Percentiles rank a stretch among this genome's conserved stretches.
phyloP scores from a whole-genome alignment of 1,140 invertebrate species.

The Lordiphosa collinella region DNA sequence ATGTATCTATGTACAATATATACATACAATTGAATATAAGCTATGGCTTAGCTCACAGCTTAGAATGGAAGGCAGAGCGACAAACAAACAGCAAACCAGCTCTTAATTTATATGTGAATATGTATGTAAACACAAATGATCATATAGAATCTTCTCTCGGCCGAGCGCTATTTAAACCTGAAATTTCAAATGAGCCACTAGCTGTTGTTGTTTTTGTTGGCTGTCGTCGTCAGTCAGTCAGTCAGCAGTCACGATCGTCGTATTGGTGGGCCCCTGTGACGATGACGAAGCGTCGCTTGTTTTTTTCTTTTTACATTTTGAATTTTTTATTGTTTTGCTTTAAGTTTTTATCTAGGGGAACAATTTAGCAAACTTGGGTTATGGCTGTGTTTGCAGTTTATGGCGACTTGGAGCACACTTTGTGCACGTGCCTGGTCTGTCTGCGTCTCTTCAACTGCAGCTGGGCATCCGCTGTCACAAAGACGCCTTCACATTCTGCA shows the following conservation, averaged over 20 bases:
- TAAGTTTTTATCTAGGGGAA: slow-evolving; percentile 33
- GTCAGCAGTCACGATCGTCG: slow-evolving; percentile 32
- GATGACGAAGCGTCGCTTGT: slow-evolving; percentile 6
- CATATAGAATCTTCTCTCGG: slow-evolving; percentile 42
- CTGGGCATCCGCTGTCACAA: slow-evolving; percentile 34
- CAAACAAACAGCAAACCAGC: slow-evolving; percentile 18
- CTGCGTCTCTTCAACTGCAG: slow-evolving; percentile 5
- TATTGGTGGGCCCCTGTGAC: no score
- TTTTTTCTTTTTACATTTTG: slow-evolving; percentile 31
- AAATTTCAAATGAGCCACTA: slow-evolving; percentile 49
- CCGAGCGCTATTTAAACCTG: slow-evolving; percentile 60
- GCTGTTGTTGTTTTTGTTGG: slow-evolving; percentile 10
- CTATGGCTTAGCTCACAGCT: slow-evolving; percentile 50
- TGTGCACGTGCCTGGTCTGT: slow-evolving; percentile 35
- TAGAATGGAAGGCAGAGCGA: slow-evolving; percentile 16
- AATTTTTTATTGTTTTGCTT: slow-evolving; percentile 43
- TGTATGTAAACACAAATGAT: slow-evolving; percentile 1
- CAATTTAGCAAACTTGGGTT: slow-evolving; percentile 12
- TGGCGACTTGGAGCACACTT: slow-evolving; percentile 28
- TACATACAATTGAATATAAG: slow-evolving; percentile 8
- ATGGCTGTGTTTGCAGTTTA: background rate
- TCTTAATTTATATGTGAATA: slow-evolving; percentile 11
- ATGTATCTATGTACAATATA: slow-evolving; percentile 17
- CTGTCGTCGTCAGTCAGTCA: no score
- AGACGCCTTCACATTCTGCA: slow-evolving; percentile 7